A percentile compares a stretch with the other conserved stretches of the same genome.
Conservation (phyloP, 2,797 vertebrate genomes). For the Eulemur coronatus region DNA sequence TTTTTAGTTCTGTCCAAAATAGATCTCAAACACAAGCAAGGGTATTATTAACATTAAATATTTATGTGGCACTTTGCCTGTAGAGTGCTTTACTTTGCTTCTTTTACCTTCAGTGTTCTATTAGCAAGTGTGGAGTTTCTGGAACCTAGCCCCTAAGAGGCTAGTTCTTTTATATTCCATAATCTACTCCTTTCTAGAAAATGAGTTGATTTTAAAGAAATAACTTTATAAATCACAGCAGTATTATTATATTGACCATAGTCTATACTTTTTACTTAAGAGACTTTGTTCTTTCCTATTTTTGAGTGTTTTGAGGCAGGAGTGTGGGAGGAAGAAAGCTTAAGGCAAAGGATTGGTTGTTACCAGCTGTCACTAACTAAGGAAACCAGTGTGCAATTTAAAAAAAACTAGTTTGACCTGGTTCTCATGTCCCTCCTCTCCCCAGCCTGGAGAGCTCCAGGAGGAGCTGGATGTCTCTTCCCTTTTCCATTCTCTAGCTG, state of each 20-base stretch:
- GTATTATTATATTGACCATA: background rate
- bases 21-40: constrained; percentile 16
- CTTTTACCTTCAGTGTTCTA: constrained; percentile 48
- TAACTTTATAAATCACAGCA: constrained; percentile 31
- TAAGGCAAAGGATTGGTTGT: constrained; percentile 8
- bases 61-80: constrained; percentile 36
- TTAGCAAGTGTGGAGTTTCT: constrained; percentile 32
- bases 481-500: constrained; percentile 8
- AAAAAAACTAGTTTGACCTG: background rate
- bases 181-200: constrained; percentile 41
- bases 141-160: constrained; percentile 31
- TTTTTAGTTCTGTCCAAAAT: constrained; percentile 48
- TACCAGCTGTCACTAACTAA: background rate
- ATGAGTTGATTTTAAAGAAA: constrained; percentile 34
- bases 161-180: constrained; percentile 25
- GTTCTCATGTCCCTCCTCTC: too few species aligned
- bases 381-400: background rate
- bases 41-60: constrained; percentile 65
- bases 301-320: background rate
- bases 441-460: too few species aligned
- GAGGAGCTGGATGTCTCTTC: background rate
- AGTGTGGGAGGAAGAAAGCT: background rate
- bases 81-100: constrained; percentile 52
- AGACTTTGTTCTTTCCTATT: constrained; percentile 12
- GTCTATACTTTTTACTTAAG: background rate